Evolutionary conservation across 2,888 invertebrate genomes (phyloP).

Genomic region (Athalia rosae): DNA sequence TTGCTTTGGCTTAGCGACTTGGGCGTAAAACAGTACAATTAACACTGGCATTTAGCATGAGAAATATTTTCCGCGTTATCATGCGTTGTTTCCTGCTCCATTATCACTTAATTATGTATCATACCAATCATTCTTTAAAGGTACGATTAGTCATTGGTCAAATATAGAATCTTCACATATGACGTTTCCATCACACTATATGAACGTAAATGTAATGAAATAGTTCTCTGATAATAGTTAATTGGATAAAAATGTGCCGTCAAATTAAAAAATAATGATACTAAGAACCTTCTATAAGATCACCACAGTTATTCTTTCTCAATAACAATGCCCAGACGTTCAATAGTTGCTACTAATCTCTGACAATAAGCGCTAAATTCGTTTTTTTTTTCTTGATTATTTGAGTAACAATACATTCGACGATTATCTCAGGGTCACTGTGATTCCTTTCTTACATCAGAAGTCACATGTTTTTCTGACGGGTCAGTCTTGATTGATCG

Average conservation of each 20-base stretch:
- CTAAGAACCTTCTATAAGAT: too few species aligned
- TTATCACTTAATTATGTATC: neutral
- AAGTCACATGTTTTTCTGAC: slow-evolving; percentile 5
- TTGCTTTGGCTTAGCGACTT: too few species aligned
- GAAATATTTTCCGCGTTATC: slow-evolving; percentile 1
- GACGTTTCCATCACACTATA: too few species aligned
- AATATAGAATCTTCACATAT: too few species aligned
- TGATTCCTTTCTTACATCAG: neutral
- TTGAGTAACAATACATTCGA: neutral
- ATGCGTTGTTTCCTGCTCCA: slow-evolving; percentile 22
- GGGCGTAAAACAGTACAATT: neutral
- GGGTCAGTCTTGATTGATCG: slow-evolving; percentile 2
- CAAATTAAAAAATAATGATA: too few species aligned
- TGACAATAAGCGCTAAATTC: neutral
- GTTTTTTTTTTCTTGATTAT: neutral
- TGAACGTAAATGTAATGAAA: too few species aligned
- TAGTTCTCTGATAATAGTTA: too few species aligned
- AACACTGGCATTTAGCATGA: slow-evolving; percentile 6
- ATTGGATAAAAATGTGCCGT: too few species aligned
- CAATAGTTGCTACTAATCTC: neutral
- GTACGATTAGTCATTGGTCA: slow-evolving; percentile 8
- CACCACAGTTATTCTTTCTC: too few species aligned
- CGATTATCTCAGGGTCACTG: neutral
- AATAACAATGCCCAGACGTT: too few species aligned
- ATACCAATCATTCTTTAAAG: neutral